phyloP scores from a whole-genome alignment of 2,888 invertebrate species.

The Cephus sareptanus region DNA sequence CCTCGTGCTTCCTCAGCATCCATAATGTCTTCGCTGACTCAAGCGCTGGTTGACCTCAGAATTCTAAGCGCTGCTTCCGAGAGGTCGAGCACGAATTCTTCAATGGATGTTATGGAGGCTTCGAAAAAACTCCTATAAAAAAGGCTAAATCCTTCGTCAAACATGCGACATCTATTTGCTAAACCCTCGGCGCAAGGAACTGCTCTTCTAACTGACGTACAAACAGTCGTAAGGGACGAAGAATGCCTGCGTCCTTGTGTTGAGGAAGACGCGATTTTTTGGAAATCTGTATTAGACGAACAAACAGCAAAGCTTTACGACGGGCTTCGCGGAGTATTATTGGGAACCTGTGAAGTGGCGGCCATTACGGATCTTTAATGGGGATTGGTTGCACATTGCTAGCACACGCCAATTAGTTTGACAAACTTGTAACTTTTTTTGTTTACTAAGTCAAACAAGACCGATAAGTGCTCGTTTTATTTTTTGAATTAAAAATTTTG shows the following conservation, averaged over 20 bases:
- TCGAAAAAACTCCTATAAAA: constrained; percentile 42
- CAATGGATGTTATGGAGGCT: constrained; percentile 13
- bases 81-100: not conserved
- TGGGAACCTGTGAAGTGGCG: not conserved
- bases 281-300: constrained; percentile 20
- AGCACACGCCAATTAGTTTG: not conserved
- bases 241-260: constrained; percentile 20
- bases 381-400: not conserved
- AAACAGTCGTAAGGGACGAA: constrained; percentile 34
- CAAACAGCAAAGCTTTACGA: constrained; percentile 13
- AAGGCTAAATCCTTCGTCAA: constrained; percentile 48
- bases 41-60: not conserved
- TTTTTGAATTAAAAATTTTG: not conserved
- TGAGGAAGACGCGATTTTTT: constrained; percentile 23
- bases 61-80: not conserved
- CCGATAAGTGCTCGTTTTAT: not conserved
- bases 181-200: constrained; percentile 37
- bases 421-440: not conserved
- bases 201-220: constrained; percentile 41
- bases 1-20: not conserved
- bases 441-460: not conserved
- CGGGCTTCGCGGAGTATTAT: not conserved
- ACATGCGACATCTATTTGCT: constrained; percentile 51
- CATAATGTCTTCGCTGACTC: not conserved
- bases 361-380: not conserved